phyloP scores from a whole-genome alignment of 2,113 vertebrate species.

The Hypocryptadius cinnamomeus region DNA sequence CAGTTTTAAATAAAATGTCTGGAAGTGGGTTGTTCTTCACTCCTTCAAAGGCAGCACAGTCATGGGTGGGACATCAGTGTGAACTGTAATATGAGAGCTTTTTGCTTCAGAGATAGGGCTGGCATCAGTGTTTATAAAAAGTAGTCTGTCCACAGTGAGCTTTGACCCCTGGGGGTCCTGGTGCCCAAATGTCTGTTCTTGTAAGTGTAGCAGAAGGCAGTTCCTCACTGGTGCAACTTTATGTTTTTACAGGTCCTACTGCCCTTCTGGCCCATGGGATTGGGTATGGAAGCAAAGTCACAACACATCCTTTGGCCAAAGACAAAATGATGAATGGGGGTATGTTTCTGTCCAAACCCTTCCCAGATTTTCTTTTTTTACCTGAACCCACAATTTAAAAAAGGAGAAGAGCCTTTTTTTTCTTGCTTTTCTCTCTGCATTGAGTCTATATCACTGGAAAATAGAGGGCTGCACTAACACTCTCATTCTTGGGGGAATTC shows the following conservation, averaged over 20 bases:
- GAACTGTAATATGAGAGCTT: not conserved
- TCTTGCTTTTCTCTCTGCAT: not conserved
- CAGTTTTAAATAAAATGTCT: not conserved
- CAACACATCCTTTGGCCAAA: constrained; percentile 90
- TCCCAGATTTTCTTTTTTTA: not conserved
- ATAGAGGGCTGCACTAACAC: not conserved
- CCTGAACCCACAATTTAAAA: not conserved
- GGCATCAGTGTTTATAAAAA: not conserved
- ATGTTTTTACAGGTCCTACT: constrained; percentile 81
- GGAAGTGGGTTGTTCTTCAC: not conserved
- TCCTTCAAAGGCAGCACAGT: not conserved
- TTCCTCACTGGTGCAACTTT: not conserved
- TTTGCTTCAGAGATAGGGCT: not conserved
- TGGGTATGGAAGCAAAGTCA: constrained; percentile 90
- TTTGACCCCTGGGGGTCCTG: not conserved
- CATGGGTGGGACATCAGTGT: not conserved
- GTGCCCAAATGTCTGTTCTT: not conserved
- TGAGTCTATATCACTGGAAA: not conserved
- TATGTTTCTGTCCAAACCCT: constrained; percentile 54
- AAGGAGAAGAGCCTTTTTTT: not conserved
- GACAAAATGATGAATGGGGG: constrained; percentile 97
- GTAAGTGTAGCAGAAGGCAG: not conserved
- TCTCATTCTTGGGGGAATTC: not conserved
- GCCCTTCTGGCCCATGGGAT: constrained; percentile 92
- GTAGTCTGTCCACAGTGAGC: not conserved